Conservation (phyloP, 2,113 vertebrate genomes). For the Bagarius yarrelli region DNA sequence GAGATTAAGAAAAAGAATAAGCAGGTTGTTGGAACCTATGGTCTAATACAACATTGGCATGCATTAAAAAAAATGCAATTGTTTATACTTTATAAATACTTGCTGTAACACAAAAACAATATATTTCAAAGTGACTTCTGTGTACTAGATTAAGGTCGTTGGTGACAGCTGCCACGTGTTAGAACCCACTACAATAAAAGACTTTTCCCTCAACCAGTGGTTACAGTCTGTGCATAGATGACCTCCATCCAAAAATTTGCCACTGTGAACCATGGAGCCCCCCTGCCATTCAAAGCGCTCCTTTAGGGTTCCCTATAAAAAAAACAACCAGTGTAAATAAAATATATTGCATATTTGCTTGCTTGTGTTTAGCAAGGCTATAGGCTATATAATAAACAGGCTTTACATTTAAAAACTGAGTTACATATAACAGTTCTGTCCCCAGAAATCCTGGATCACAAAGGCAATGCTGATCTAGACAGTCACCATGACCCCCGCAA, state of each 20-base stretch:
- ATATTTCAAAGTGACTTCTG: neutral
- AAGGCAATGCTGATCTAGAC: constrained; percentile 88
- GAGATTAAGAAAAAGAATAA: neutral
- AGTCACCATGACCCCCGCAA: constrained; percentile 93
- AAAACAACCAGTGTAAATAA: neutral
- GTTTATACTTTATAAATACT: neutral
- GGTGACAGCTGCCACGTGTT: constrained; percentile 90
- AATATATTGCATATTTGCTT: neutral
- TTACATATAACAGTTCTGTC: constrained; percentile 90
- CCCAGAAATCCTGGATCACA: constrained; percentile 94
- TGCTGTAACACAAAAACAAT: neutral
- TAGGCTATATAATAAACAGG: neutral
- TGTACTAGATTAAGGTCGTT: constrained; percentile 86
- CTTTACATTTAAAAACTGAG: constrained; percentile 82
- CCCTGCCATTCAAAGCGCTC: constrained; percentile 96
- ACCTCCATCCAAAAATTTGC: constrained; percentile 92
- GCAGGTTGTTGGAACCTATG: neutral
- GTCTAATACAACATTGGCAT: neutral
- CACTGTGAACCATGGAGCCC: constrained; percentile 84
- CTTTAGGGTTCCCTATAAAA: constrained; percentile 85
- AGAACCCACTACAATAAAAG: constrained; percentile 88
- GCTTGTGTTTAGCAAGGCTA: neutral
- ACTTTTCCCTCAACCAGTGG: constrained; percentile 90
- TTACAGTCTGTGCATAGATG: constrained; percentile 87
- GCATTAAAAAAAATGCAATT: neutral